Conservation (phyloP, 2,797 vertebrate species). For the Microctenopoma steveboyesi region DNA sequence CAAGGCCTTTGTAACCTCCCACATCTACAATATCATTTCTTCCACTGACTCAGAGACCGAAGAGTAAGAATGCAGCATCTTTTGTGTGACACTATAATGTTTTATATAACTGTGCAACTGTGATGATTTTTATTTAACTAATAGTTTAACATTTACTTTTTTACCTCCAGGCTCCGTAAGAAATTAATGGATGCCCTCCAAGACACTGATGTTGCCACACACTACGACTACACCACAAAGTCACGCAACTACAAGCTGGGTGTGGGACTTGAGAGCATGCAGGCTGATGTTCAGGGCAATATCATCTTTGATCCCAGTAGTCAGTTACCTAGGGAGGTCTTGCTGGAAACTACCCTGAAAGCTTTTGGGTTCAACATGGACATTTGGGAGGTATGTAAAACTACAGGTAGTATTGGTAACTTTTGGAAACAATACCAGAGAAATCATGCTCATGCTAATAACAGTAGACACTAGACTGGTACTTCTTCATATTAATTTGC, state of each 20-base stretch:
- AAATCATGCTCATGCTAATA: background rate
- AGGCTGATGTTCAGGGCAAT: slow-evolving; percentile 85
- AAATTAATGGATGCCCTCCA: slow-evolving; percentile 82
- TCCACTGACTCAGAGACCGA: slow-evolving; percentile 84
- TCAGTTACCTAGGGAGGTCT: slow-evolving; percentile 88
- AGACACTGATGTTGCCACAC: slow-evolving; percentile 74
- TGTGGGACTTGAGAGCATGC: slow-evolving; percentile 64
- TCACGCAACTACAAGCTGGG: slow-evolving; percentile 89
- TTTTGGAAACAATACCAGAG: background rate
- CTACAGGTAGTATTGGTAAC: background rate
- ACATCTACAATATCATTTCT: slow-evolving; percentile 89
- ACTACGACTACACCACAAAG: slow-evolving; percentile 84
- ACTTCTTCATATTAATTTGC: background rate
- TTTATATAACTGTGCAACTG: background rate
- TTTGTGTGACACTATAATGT: background rate
- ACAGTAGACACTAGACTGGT: background rate
- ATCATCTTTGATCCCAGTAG: slow-evolving; percentile 89
- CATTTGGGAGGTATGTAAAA: slow-evolving; percentile 88
- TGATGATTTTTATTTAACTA: background rate
- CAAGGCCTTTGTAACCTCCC: slow-evolving; percentile 90
- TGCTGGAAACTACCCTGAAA: slow-evolving; percentile 91
- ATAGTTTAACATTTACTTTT: background rate
- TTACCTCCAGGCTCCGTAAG: slow-evolving; percentile 79
- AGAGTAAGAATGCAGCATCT: slow-evolving; percentile 80
- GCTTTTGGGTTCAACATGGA: slow-evolving; percentile 85